Evolutionary conservation across 1,140 invertebrate species (phyloP), one percentile per base, ranked within the genome.

Genomic region (Euura lappo): DNA sequence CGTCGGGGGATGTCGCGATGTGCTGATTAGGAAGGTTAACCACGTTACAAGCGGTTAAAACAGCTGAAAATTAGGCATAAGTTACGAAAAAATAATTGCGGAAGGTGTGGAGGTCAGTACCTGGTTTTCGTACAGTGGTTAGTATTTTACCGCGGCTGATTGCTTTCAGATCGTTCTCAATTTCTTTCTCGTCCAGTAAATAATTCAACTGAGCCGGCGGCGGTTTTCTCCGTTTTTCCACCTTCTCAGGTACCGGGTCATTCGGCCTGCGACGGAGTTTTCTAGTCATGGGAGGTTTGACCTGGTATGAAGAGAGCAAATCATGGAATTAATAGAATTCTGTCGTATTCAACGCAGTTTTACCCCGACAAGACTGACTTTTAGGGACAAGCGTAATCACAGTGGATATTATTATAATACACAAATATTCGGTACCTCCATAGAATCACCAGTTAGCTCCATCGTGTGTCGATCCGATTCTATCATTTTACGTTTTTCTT

Each of bases 191-290:
- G 79, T 98, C 96, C 70, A 98, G 86, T 13, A 94, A 86, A 84
- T 95, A 96, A 75, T 95, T 95, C 1, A 98, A 88, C 75, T 96
- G 94, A 47, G 95, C 93, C 44, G 93, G 91, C 1, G 95, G 93
- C 47, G 94, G 93, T 83, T 93, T 98, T 83, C 93, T 92, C 66
- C 93, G 88, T 85, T 95, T 95, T 80, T 96, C 94, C 6, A 93
- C 84, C 80, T 88, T 94, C 65, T 93, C 91, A 72, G 97, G 97
- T 10, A 96, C 90, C 1, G 97, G 97, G 84, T 99, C 97, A 87
- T 99, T 98, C 0, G 97, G 96, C 66, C 98, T 89, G 73, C 97
- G 89, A 4, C 98, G 88, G 28, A 99, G 86, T 88, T 98, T 99
- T 65, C 97, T 89, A 44, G 96, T 98, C 87, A 93, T 91, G 45